These are phyloP conservation scores for Heteromyza rotundicornis DNA, from an alignment of 2,888 invertebrate species.

Conservation along the genomic window DNA sequence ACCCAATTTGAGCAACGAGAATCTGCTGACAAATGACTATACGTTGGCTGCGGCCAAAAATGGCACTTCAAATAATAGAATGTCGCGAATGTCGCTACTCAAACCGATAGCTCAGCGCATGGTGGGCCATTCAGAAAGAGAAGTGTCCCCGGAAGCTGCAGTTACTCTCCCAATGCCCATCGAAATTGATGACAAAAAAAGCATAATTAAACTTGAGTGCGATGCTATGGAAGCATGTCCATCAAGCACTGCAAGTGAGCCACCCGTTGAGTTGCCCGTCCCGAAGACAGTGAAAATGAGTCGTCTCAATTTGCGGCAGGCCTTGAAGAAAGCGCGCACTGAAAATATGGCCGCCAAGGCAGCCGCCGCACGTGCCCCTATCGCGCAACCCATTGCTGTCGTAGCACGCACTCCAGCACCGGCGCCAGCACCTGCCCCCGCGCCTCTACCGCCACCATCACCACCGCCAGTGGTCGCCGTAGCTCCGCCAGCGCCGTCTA, in stretches of 20 bases:
- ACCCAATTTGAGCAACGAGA: constrained; percentile 12
- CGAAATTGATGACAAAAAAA: constrained; percentile 21
- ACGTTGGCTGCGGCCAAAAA: background rate
- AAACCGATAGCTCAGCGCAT: constrained; percentile 27
- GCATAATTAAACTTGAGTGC: no score
- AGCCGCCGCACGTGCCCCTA: constrained; percentile 16
- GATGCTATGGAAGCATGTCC: no score
- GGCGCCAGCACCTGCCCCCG: constrained; percentile 1
- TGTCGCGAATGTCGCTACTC: constrained; percentile 34
- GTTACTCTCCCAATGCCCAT: constrained; percentile 17
- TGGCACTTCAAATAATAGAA: background rate
- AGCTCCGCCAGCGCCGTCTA: background rate
- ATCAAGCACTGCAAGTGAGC: no score
- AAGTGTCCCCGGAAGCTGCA: background rate
- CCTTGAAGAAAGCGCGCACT: constrained; percentile 54
- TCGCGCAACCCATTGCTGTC: background rate
- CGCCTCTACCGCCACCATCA: constrained; percentile 11
- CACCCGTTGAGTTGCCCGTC: constrained; percentile 27
- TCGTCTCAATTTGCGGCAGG: constrained; percentile 56
- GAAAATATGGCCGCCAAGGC: constrained; percentile 31
- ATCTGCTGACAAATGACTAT: background rate
- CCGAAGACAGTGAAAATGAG: constrained; percentile 48
- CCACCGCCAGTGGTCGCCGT: background rate
- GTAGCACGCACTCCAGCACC: background rate
- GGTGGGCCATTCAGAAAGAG: constrained; percentile 4